Base-by-base conservation (phyloP, 2,113 vertebrate genomes). In the Apteryx mantelli region DNA sequence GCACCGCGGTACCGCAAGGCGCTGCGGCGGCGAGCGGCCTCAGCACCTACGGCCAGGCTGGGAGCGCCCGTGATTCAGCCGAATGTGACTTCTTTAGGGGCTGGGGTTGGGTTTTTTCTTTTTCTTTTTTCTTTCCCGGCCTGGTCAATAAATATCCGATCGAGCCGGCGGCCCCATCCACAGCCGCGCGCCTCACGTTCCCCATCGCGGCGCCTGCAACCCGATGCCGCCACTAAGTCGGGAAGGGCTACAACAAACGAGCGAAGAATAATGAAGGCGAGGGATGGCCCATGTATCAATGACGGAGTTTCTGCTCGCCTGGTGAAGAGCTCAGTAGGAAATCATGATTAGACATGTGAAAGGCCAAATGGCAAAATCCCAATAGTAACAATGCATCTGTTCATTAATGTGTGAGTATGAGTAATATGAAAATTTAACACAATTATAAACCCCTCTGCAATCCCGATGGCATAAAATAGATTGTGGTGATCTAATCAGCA, bases 351-450 rank as follows among this genome's bases (percentile, higher is more conserved):
- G 88, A 75, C 96, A 95, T 88, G 77, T 38, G 71, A 94, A 97
- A 96, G 93, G 95, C 75, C 89, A 95, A 97, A 94, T 97, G 96
- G 93, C 95, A 97, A 94, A 96, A 97, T 95, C 95, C 92, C 97
- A 97, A 79, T 92, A 95, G 97, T 95, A 97, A 97, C 92, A 91
- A 95, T 88, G 96, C 60, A 97, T 92, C 94, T 97, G 92, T 95
- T 98, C 80, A 69, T 95, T 96, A 97, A 97, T 92, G 92, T 83
- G 84, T 60, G 91, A 96, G 89, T 96, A 93, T 70, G 86, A 97
- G 89, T 95, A 96, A 95, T 96, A 88, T 83, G 87, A 98, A 97
- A 96, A 96, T 96, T 95, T 97, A 94, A 96, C 94, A 82, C 83
- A 76, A 97, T 95, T 95, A 92, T 85, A 94, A 97, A 56, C 89